Conservation (phyloP, 2,113 vertebrate species). For the Bos indicus region DNA sequence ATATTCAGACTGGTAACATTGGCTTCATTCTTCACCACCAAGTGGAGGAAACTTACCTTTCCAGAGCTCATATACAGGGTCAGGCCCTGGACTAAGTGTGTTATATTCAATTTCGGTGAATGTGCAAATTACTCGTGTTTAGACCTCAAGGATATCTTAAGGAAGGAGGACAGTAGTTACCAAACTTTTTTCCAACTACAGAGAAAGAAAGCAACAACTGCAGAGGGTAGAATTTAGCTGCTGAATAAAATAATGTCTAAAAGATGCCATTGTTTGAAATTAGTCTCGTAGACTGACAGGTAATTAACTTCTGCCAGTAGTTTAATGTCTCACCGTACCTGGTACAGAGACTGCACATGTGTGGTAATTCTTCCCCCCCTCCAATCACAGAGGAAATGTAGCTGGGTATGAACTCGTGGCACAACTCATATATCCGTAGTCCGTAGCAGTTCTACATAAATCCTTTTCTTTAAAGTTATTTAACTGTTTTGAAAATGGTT, state of each 20-base stretch:
- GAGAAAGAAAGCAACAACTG: background rate
- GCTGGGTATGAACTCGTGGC: constrained; percentile 41
- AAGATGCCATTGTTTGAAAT: constrained; percentile 66
- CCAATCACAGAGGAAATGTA: constrained; percentile 64
- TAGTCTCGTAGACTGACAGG: constrained; percentile 61
- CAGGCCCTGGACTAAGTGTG: background rate
- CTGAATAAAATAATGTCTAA: constrained; percentile 70
- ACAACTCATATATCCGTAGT: constrained; percentile 64
- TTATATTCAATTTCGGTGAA: background rate
- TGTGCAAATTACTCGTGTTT: background rate
- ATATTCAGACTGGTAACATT: background rate
- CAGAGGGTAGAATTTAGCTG: background rate
- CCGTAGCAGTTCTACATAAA: constrained; percentile 66
- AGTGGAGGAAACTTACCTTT: background rate
- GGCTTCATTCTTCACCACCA: background rate
- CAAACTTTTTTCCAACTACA: background rate
- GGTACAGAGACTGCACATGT: constrained; percentile 69
- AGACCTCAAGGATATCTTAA: background rate
- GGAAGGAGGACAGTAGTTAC: background rate
- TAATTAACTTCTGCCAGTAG: constrained; percentile 71
- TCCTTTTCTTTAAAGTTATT: constrained; percentile 58
- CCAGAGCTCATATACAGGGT: background rate
- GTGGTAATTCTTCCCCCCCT: constrained; percentile 62
- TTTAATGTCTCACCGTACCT: constrained; percentile 65
- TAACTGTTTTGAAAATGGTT: constrained; percentile 67